Conservation (phyloP, 1,140 invertebrate species). For the Samia ricini region DNA sequence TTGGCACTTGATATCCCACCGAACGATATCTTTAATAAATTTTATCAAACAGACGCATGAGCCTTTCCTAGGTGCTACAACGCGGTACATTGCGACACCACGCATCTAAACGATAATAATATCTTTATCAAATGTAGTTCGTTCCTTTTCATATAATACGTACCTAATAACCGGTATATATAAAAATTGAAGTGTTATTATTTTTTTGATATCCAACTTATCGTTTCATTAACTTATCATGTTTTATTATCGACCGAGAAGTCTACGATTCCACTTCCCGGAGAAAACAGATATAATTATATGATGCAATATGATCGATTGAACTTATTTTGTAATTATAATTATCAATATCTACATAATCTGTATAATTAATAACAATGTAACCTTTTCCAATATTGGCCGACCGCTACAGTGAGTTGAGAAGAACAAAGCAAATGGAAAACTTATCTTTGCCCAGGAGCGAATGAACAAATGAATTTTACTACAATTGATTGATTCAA, state of each 20-base stretch:
- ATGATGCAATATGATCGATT: background rate
- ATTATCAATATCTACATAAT: too few relatives aligned
- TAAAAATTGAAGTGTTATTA: background rate
- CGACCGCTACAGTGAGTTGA: too few relatives aligned
- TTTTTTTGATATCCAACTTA: background rate
- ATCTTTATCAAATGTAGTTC: background rate
- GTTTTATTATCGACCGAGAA: background rate
- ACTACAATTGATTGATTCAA: too few relatives aligned
- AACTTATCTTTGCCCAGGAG: too few relatives aligned
- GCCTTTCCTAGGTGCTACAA: background rate
- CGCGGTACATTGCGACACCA: background rate
- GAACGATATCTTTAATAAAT: background rate
- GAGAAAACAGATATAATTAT: background rate
- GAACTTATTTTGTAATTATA: background rate
- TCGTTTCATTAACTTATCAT: too few relatives aligned
- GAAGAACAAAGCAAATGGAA: too few relatives aligned
- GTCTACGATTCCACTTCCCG: background rate
- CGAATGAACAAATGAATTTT: too few relatives aligned
- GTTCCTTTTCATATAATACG: background rate
- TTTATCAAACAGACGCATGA: background rate
- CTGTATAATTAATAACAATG: too few relatives aligned
- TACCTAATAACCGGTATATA: background rate
- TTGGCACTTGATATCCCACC: background rate
- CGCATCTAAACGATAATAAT: background rate
- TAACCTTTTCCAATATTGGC: too few relatives aligned